These are phyloP conservation scores for Tetragonula carbonaria DNA, from an alignment of 2,888 invertebrate species.

Conservation along the genomic window DNA sequence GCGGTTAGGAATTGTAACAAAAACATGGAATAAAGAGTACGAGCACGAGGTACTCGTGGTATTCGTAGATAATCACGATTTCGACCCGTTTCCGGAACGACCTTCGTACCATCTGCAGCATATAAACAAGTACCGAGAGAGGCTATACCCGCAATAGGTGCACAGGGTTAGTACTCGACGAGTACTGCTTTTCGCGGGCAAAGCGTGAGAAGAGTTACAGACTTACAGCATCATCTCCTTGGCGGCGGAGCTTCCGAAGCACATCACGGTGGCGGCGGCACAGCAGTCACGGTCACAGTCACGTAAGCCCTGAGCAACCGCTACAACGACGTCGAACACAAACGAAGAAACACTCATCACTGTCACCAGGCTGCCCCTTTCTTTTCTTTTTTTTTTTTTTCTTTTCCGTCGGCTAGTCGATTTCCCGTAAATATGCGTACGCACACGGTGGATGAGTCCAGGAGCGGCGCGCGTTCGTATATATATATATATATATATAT, in stretches of 20 bases:
- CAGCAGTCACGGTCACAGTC: constrained; percentile 71
- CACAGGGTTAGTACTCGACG: too few relatives aligned
- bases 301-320: constrained; percentile 51
- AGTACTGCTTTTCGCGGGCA: neutral
- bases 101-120: constrained; percentile 58
- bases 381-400: neutral
- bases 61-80: constrained; percentile 33
- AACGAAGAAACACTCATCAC: constrained; percentile 68
- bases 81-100: constrained; percentile 55
- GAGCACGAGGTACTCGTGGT: neutral
- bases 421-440: neutral
- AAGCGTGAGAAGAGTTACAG: neutral
- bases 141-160: neutral
- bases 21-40: neutral
- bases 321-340: constrained; percentile 48
- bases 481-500: too few relatives aligned
- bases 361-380: constrained; percentile 56
- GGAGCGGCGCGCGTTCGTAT: constrained; percentile 39
- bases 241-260: constrained; percentile 35
- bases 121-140: constrained; percentile 46
- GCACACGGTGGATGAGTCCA: constrained; percentile 26
- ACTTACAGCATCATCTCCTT: constrained; percentile 72
- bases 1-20: neutral
- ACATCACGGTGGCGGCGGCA: constrained; percentile 49
- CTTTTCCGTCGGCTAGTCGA: neutral